phyloP scores from a whole-genome alignment of 2,888 invertebrate species.

The Coenonympha glycerion region DNA sequence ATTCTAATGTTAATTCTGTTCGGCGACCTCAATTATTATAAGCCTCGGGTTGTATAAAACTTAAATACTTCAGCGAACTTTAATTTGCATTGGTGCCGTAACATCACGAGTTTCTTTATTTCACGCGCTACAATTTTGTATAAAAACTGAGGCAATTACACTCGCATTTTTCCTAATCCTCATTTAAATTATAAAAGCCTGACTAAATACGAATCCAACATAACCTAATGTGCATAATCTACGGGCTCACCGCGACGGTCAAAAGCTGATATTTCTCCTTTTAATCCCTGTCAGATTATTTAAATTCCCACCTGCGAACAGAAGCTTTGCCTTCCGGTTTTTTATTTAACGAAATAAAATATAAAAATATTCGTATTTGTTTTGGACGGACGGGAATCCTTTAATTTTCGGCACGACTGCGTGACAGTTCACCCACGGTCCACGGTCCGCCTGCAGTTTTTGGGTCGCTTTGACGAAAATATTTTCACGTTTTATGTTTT shows the following conservation, averaged over 20 bases:
- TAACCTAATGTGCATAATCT: slow-evolving; percentile 63
- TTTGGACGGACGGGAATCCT: slow-evolving; percentile 72
- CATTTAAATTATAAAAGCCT: slow-evolving; percentile 59
- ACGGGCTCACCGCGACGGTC: slow-evolving; percentile 59
- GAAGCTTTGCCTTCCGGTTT: slow-evolving; percentile 52
- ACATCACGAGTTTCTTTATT: background rate
- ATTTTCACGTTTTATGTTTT: slow-evolving; percentile 51
- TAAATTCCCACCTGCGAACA: slow-evolving; percentile 74
- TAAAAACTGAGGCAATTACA: slow-evolving; percentile 29
- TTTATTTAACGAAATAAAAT: slow-evolving; percentile 74
- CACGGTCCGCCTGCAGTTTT: slow-evolving; percentile 52
- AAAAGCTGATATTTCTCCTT: slow-evolving; percentile 74
- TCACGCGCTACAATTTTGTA: background rate
- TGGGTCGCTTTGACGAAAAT: slow-evolving; percentile 60
- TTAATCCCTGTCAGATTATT: slow-evolving; percentile 77
- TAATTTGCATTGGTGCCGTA: background rate
- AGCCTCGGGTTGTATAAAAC: slow-evolving; percentile 1
- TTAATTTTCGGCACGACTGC: slow-evolving; percentile 71
- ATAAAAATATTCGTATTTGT: slow-evolving; percentile 75
- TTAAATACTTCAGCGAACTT: background rate
- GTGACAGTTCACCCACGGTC: slow-evolving; percentile 53
- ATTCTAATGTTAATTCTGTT: slow-evolving; percentile 22
- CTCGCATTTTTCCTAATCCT: slow-evolving; percentile 36
- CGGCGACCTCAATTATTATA: slow-evolving; percentile 10
- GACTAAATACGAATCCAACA: slow-evolving; percentile 52